Base-by-base conservation (phyloP, 2,113 vertebrate species). In the Piprites chloris region DNA sequence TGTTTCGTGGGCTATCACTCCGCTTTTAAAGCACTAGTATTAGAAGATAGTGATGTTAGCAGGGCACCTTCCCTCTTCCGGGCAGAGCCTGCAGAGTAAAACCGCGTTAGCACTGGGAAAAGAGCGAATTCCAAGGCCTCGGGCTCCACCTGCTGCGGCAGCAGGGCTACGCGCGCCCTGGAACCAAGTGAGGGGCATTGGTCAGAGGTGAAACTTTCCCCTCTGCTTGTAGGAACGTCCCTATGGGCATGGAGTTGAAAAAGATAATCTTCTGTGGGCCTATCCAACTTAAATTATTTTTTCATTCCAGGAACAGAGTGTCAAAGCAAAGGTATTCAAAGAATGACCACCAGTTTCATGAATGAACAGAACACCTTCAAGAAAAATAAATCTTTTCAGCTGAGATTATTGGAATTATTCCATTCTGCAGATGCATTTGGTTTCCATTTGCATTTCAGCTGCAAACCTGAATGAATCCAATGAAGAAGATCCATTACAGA, bases 71-170 rank as follows among this genome's bases (percentile, higher is more conserved):
- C 20, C 56, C 21, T 4, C 13, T 24, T 5, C 14, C 0, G 20
- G 26, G 12, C 56, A 67, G 24, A 61, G 20, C 9, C 44, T 2
- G 12, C 0, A 19, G 11, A 1, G n/a, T 33, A 5, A 11, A 52
- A 9, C 21, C 15, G 1, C 8, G 0, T 1, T 3, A 11, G 13
- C 5, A 3, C 16, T 3, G n/a, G 32, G 24, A 14, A 6, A 14
- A 19, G 2, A 5, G 42, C 2, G 27, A 2, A 49, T 90, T 89
- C 55, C 71, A 37, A 72, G 55, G 89, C 24, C 14, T 58, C 11
- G 19, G 14, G 90, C 67, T 52, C 92, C 95, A 68, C 18, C 95
- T 95, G 79, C 87, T 72, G 95, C 13, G 56, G 47, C 17, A 7
- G 42, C 32, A 35, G 55, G 22, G 23, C 27, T 12, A 53, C 0